Evolutionary conservation across 2,113 vertebrate species (phyloP).

Genomic region (Polypterus senegalus): DNA sequence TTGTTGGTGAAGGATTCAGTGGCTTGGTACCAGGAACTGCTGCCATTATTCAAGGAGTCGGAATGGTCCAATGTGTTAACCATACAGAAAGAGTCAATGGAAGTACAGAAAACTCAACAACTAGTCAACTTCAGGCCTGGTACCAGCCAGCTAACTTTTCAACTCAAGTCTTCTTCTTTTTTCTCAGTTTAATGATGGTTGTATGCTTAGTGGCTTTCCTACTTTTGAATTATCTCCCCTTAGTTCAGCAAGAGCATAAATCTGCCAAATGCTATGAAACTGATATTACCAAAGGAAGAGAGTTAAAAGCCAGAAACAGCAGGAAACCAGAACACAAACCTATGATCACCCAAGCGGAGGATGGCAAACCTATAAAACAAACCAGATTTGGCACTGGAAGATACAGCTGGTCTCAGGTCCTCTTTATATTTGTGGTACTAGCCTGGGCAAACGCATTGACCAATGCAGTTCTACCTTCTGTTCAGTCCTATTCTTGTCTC

Average conservation of each 20-base stretch:
- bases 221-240: conserved; percentile 50
- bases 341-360: conserved; percentile 28
- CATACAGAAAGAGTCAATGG: conserved; percentile 23
- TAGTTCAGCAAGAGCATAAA: conserved; percentile 27
- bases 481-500: conserved; percentile 68
- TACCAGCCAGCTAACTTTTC: conserved; percentile 57
- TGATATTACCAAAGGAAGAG: conserved; percentile 17
- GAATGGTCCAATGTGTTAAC: conserved; percentile 46
- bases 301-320: conserved; percentile 23
- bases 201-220: conserved; percentile 48
- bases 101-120: conserved; percentile 11
- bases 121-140: conserved; percentile 22
- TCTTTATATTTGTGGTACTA: conserved; percentile 51
- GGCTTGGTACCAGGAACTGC: conserved; percentile 58
- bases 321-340: conserved; percentile 27
- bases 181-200: conserved; percentile 58
- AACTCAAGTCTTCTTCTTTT: conserved; percentile 50
- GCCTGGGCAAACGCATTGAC: conserved; percentile 55
- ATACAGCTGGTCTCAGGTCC: conserved; percentile 38
- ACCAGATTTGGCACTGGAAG: conserved; percentile 30
- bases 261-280: conserved; percentile 16
- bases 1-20: conserved; percentile 63
- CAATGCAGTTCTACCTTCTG: conserved; percentile 55
- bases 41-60: conserved; percentile 56
- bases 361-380: conserved; percentile 1